These are phyloP conservation scores for Rhagoletis zephyria DNA, from an alignment of 1,140 invertebrate species.

Conservation along the genomic window DNA sequence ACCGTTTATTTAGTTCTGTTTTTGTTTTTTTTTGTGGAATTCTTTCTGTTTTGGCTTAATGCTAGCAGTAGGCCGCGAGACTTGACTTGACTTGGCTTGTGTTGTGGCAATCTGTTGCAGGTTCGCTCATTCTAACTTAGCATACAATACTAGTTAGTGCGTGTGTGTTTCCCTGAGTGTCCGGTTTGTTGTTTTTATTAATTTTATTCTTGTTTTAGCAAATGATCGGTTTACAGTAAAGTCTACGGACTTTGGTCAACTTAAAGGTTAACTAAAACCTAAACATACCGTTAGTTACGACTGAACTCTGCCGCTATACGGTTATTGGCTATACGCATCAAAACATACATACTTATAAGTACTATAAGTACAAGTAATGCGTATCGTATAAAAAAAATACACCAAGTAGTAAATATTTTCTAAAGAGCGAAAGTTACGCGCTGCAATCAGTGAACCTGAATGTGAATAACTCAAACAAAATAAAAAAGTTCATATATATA, in stretches of 20 bases:
- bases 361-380: background rate
- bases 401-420: background rate
- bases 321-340: slow-evolving; percentile 1
- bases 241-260: background rate
- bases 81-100: background rate
- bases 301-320: background rate
- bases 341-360: background rate
- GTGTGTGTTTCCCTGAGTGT: background rate
- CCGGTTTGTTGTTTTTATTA: background rate
- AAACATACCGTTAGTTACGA: slow-evolving; percentile 34
- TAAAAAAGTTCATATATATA: background rate
- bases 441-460: background rate
- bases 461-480: background rate
- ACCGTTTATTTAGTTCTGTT: too few species aligned
- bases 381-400: background rate
- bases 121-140: background rate
- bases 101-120: background rate
- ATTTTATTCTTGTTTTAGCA: background rate
- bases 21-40: background rate
- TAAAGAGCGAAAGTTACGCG: slow-evolving; percentile 19
- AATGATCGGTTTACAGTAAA: background rate
- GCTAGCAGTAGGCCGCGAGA: background rate
- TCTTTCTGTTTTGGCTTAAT: background rate
- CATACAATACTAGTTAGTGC: slow-evolving; percentile 10
- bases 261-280: background rate